Evolutionary conservation across 1,140 invertebrate species (phyloP).

Genomic region (Hyles vespertilio): DNA sequence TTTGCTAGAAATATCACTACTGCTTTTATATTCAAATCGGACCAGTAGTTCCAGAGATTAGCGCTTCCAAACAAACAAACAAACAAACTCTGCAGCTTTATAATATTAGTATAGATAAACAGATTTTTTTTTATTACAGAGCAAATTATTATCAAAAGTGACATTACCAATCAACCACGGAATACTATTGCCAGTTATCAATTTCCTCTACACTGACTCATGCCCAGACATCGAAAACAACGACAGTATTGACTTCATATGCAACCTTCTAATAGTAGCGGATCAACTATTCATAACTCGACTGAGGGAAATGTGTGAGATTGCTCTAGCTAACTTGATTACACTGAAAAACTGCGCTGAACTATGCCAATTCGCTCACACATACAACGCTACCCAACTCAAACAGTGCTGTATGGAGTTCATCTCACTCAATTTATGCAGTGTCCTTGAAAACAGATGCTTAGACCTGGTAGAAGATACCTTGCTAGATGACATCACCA

Average conservation of each 20-base stretch:
- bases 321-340: constrained; percentile 77
- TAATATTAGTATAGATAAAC: no score
- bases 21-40: no score
- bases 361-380: constrained; percentile 81
- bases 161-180: constrained; percentile 71
- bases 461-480: constrained; percentile 78
- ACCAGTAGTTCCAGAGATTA: no score
- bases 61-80: no score
- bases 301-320: constrained; percentile 82
- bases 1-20: no score
- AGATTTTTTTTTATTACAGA: constrained; percentile 50
- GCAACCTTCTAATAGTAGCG: constrained; percentile 81
- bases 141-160: constrained; percentile 58
- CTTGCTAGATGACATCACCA: constrained; percentile 78
- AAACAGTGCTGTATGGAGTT: constrained; percentile 83
- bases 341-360: constrained; percentile 83
- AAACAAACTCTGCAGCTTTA: no score
- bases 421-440: constrained; percentile 81
- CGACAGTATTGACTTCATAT: constrained; percentile 77
- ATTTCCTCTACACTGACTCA: constrained; percentile 82
- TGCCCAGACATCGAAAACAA: constrained; percentile 73
- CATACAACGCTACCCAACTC: constrained; percentile 81
- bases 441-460: constrained; percentile 80
- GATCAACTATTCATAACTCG: constrained; percentile 82
- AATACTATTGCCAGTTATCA: constrained; percentile 78